phyloP scores from a whole-genome alignment of 1,140 invertebrate genomes.

The Pseudomyrmex concolor region DNA sequence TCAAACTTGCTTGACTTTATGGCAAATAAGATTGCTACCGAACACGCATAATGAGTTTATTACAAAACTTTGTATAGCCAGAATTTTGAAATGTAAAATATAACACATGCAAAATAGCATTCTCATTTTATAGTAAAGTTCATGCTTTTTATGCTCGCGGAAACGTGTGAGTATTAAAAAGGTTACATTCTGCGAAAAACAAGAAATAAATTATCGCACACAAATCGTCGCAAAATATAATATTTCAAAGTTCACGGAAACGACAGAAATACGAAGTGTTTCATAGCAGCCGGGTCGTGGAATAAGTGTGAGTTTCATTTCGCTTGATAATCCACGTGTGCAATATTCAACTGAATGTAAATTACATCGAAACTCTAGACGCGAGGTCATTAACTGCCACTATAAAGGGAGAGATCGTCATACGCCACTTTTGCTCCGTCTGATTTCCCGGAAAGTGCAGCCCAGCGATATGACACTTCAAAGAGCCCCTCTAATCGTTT shows the following conservation, averaged over 20 bases:
- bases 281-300: background rate
- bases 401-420: constrained; percentile 23
- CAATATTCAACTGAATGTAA: constrained; percentile 36
- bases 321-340: constrained; percentile 37
- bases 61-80: background rate
- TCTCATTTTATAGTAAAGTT: background rate
- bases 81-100: background rate
- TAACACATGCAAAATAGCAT: background rate
- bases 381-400: constrained; percentile 60
- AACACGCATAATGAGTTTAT: background rate
- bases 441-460: constrained; percentile 44
- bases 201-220: background rate
- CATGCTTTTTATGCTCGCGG: too few relatives aligned
- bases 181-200: background rate
- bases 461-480: constrained; percentile 58
- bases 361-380: constrained; percentile 56
- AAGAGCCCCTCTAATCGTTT: constrained; percentile 69
- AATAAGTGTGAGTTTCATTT: constrained; percentile 10
- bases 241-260: background rate
- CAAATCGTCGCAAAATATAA: background rate
- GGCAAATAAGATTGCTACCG: background rate
- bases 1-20: constrained; percentile 19
- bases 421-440: constrained; percentile 49
- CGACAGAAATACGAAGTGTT: background rate
- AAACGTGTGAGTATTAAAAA: background rate